phyloP scores from a whole-genome alignment of 2,113 vertebrate genomes.

The Tetrao urogallus region DNA sequence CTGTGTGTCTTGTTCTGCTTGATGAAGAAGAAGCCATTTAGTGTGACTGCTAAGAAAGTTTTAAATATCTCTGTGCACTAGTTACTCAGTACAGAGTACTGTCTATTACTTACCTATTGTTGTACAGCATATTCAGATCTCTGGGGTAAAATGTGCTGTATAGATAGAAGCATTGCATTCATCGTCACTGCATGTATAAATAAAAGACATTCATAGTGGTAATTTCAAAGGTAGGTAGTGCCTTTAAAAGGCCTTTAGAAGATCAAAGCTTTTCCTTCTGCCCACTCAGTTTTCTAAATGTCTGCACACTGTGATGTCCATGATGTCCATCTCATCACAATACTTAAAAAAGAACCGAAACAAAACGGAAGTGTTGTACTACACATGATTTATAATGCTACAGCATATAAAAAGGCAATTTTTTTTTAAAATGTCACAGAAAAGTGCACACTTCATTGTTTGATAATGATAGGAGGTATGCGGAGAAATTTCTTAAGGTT shows the following conservation, averaged over 20 bases:
- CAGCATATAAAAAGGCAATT: no score
- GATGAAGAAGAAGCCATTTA: background rate
- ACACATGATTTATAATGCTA: background rate
- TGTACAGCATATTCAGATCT: background rate
- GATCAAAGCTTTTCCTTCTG: background rate
- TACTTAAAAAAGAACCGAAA: background rate
- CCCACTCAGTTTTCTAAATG: background rate
- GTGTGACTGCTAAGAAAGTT: background rate
- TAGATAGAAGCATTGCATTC: background rate
- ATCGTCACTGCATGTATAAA: background rate
- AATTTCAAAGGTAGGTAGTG: background rate
- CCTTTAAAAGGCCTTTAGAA: conserved; percentile 1
- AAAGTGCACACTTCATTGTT: background rate
- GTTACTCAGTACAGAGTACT: background rate
- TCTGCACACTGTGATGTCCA: background rate
- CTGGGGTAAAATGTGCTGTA: background rate
- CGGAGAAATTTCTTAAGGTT: background rate
- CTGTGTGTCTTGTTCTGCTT: accelerated
- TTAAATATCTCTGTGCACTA: background rate
- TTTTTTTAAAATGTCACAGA: background rate
- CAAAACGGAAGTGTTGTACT: background rate
- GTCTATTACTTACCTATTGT: background rate
- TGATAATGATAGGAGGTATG: background rate
- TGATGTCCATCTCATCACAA: background rate
- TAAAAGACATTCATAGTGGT: background rate